Conservation (phyloP, 35 echinoderm and acorn worm genomes). For the Lytechinus pictus region DNA sequence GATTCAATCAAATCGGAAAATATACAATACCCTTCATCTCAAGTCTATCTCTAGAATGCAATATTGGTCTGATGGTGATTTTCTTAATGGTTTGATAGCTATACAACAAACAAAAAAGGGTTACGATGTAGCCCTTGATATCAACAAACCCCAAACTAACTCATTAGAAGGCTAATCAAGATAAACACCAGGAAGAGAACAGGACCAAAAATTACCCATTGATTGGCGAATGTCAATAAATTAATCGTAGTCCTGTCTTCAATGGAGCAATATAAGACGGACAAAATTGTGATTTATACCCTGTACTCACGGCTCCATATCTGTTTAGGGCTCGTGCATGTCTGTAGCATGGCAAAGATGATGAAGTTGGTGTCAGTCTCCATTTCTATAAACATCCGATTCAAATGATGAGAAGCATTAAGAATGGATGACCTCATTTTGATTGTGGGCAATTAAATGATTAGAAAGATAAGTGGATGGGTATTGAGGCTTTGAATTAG, state of each 20-base stretch:
- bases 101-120: not conserved
- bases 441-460: slow-evolving; percentile 24
- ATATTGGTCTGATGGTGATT: not conserved
- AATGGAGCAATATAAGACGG: slow-evolving; percentile 14
- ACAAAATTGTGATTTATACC: not conserved
- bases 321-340: not conserved
- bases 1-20: not conserved
- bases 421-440: slow-evolving; percentile 29
- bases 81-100: not conserved
- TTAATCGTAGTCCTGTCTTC: not conserved
- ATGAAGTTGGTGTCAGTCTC: not conserved
- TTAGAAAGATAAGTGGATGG: not conserved
- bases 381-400: not conserved
- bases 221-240: slow-evolving; percentile 32
- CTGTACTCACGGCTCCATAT: not conserved
- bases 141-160: not conserved
- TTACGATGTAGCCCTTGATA: slow-evolving; percentile 10
- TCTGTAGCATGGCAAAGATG: not conserved
- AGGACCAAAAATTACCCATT: not conserved
- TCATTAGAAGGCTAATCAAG: not conserved
- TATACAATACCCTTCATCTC: not conserved
- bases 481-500: not conserved
- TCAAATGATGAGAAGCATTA: slow-evolving; percentile 3
- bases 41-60: not conserved
- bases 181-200: not conserved